phyloP scores from a whole-genome alignment of 2,113 vertebrate genomes.

The Odontesthes bonariensis region DNA sequence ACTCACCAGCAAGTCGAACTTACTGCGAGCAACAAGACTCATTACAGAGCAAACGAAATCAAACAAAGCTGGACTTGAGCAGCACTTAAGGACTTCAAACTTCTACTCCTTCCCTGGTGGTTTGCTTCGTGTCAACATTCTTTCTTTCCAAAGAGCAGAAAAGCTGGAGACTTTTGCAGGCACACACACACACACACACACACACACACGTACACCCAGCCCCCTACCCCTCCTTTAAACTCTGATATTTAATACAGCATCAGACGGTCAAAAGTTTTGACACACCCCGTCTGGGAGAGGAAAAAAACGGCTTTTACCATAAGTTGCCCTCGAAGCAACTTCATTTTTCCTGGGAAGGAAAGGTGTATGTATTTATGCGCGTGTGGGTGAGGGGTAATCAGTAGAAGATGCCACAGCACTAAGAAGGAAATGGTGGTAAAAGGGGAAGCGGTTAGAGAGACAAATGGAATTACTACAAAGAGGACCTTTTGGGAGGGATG shows the following conservation, averaged over 20 bases:
- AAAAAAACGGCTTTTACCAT: conserved; percentile 31
- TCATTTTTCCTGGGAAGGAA: neutral
- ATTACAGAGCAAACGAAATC: conserved; percentile 71
- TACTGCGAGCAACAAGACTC: conserved; percentile 56
- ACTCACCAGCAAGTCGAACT: conserved; percentile 52
- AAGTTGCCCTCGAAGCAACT: conserved; percentile 34
- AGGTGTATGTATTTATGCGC: conserved; percentile 24
- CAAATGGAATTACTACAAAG: conserved; percentile 44
- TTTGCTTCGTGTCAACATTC: conserved; percentile 58
- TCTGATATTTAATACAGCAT: conserved; percentile 66
- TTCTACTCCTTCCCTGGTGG: conserved; percentile 51
- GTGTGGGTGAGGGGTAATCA: conserved; percentile 36
- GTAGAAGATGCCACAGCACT: conserved; percentile 26
- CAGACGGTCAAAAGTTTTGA: conserved; percentile 61
- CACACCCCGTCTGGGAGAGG: conserved; percentile 63
- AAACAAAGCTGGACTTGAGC: conserved; percentile 69
- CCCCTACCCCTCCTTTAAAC: conserved; percentile 25
- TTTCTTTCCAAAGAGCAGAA: conserved; percentile 55
- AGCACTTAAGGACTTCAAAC: conserved; percentile 51
- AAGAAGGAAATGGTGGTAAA: conserved; percentile 52
- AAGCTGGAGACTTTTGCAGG: conserved; percentile 20
- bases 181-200: neutral
- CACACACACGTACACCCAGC: rapidly evolving
- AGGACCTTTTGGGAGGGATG: conserved; percentile 32
- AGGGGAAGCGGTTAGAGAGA: conserved; percentile 28